Base-by-base conservation (phyloP, 1,140 invertebrate genomes). In the Radopholus similis region DNA sequence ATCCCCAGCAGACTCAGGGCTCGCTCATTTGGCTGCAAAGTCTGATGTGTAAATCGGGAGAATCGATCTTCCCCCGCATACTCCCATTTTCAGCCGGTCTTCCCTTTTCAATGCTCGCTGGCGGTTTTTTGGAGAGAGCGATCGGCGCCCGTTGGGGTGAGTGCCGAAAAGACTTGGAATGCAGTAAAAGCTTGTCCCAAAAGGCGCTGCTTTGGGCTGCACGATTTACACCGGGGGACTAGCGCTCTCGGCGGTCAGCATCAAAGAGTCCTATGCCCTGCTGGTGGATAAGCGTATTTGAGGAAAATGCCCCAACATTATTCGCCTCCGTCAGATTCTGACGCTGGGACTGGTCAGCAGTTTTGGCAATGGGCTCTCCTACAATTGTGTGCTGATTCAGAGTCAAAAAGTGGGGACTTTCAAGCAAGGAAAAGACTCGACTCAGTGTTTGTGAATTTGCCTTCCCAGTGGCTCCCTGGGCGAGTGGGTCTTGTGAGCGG, bases 371-470 rank as follows among this genome's bases (percentile, higher is more conserved):
- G 73, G 73, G 4, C 56, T 77, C 2, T 51, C 60, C n/a, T 75
- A 75, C 37, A 71, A 68, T 58, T 74, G 68, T 54, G 71, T 75
- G 11, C 57, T 75, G 26, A 75, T 64, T 23, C 75, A 77, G 49
- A 73, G 60, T 30, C 73, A 75, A 54, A 55, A 66, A 58, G 71
- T 75, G 21, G 5, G 13, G 23, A n/a, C n/a, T 42, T 70, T 70
- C 13, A 4, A 13, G 38, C 11, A 53, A 34, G 8, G 13, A 63
- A 51, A 28, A 6, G 21, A 51, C 47, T 51, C 30, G 30, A 51
- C 26, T 47, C 4, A 9, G 11, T 68, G 35, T 28, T 64, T 23
- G 37, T 66, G 8, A 65, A 56, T 37, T 21, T 15, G 23, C 9
- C n/a, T 30, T 69, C 68, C 62, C 15, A 73, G 75, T 75, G 75